phyloP scores from a whole-genome alignment of 2,888 invertebrate species.

The Megamerina dolium region DNA sequence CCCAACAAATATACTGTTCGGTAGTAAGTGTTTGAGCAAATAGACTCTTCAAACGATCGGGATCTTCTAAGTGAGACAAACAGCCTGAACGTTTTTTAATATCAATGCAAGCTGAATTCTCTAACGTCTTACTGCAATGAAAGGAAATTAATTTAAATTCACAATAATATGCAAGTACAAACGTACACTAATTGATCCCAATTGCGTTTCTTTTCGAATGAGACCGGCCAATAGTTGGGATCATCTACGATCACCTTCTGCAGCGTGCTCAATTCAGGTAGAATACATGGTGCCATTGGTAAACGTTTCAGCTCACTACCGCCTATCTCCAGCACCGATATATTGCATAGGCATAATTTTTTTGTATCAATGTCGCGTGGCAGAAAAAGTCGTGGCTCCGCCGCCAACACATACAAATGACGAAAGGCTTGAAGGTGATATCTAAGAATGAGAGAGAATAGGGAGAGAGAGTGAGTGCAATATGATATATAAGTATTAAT shows the following conservation, averaged over 20 bases:
- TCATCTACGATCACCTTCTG: constrained; percentile 73
- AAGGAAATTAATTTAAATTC: not conserved
- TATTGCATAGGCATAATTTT: constrained; percentile 74
- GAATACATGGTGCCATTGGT: constrained; percentile 74
- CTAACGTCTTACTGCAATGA: constrained; percentile 57
- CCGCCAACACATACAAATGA: constrained; percentile 91
- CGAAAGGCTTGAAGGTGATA: constrained; percentile 96
- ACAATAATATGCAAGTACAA: not conserved
- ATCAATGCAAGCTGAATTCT: constrained; percentile 65
- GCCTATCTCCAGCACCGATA: constrained; percentile 55
- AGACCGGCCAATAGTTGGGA: constrained; percentile 83
- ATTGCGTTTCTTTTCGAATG: constrained; percentile 73
- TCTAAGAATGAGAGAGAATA: constrained; percentile 49
- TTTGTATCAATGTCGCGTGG: constrained; percentile 79
- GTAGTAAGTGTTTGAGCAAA: constrained; percentile 74
- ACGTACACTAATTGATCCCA: constrained; percentile 75
- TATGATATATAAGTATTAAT: not conserved
- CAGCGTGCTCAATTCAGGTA: constrained; percentile 73
- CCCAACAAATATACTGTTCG: constrained; percentile 52
- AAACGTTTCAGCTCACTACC: constrained; percentile 51
- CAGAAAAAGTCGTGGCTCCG: constrained; percentile 81
- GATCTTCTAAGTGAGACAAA: constrained; percentile 80
- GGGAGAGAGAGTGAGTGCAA: not conserved
- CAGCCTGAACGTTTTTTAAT: constrained; percentile 88
- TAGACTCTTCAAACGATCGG: constrained; percentile 69